Base-by-base conservation (phyloP, 2,113 vertebrate genomes). In the Strigops habroptila region DNA sequence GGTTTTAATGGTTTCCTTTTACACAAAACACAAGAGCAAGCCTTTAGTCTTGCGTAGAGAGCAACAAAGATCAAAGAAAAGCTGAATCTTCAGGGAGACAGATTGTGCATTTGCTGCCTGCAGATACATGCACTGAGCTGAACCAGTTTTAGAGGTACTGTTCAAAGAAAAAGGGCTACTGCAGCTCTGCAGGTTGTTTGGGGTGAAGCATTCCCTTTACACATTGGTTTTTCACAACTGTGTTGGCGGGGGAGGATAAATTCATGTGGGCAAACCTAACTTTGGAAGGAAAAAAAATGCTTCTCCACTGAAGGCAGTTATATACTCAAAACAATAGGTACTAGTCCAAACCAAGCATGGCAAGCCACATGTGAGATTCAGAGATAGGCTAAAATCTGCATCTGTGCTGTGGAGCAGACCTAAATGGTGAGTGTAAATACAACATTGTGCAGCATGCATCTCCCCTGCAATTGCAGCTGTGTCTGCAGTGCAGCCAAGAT, bases 371-470 rank as follows among this genome's bases (percentile, higher is more conserved):
- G 12, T 16, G 25, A 59, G 51, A 28, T 41, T 35, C 17, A 44
- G 52, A 49, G 24, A 9, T 0, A 52, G 46, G 39, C n/a, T 46
- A 52, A 19, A 49, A 25, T 28, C 39, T n/a, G 4, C 31, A 17
- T 14, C 24, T 52, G 1, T 57, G 2, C 65, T 30, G 28, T 70
- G 27, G 46, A 15, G 3, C 23, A n/a, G 48, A 9, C 11, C 16
- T 31, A 8, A 41, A 28, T 2, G 8, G 6, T 25, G 33, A 33
- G 46, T 37, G 41, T 37, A 12, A 59, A 48, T 53, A 6, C 9
- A 7, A 5, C 0, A 0, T 2, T 21, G 23, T 10, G 31, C 59
- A 55, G 41, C 39, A 1, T 21, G 14, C 17, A 6, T 4, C 16
- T 53, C 23, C 43, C 31, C 10, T 18, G 48, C 57, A 31, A 17